Conservation (phyloP, 2,113 vertebrate genomes). For the Myanophis thanlyinensis region DNA sequence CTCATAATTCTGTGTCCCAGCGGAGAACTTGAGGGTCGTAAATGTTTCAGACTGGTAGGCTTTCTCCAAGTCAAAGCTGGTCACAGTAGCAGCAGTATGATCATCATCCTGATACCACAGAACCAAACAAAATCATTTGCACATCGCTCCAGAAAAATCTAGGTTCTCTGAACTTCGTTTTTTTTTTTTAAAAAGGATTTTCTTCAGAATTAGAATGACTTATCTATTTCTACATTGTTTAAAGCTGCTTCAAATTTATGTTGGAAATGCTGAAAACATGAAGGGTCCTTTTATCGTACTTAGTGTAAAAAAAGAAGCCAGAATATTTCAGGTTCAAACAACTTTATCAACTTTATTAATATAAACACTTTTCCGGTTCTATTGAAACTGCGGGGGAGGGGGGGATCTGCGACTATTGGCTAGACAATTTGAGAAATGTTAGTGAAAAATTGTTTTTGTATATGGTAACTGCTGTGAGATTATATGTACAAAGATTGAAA, state of each 20-base stretch:
- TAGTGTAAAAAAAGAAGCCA: background rate
- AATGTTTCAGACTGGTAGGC: constrained; percentile 63
- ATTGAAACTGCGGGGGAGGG: background rate
- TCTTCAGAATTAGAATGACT: background rate
- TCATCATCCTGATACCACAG: constrained; percentile 63
- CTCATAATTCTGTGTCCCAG: constrained; percentile 78
- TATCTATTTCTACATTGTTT: background rate
- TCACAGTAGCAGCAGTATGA: constrained; percentile 69
- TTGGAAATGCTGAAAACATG: background rate
- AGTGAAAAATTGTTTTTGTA: background rate
- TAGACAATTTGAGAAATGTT: background rate
- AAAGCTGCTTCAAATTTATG: background rate
- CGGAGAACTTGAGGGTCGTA: constrained; percentile 72
- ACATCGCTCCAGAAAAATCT: background rate
- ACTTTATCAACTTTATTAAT: background rate
- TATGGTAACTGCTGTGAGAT: background rate
- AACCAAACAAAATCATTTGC: constrained; percentile 18
- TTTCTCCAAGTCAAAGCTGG: constrained; percentile 80
- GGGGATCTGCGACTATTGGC: background rate
- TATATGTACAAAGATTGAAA: background rate
- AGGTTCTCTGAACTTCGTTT: background rate
- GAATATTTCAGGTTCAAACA: background rate
- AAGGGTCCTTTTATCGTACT: background rate
- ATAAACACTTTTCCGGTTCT: background rate
- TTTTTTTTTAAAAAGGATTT: background rate